Evolutionary conservation across 2,797 vertebrate genomes (phyloP), one percentile per base, ranked within the genome.

Genomic region (Yasuhikotakia modesta): DNA sequence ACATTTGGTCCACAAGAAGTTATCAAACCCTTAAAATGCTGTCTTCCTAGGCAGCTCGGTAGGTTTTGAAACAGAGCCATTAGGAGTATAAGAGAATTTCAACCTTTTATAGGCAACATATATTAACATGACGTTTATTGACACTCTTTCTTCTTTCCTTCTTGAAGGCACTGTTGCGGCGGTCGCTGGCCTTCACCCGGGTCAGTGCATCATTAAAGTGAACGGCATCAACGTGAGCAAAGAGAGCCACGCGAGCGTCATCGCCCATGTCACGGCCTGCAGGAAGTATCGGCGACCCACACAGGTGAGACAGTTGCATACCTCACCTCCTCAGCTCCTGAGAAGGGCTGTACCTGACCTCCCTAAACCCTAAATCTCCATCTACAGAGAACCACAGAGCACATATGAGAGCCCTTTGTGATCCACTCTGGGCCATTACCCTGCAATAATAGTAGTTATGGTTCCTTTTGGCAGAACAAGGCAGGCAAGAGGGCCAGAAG

Each of bases 181-280:
- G 79, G 90, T 91, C 0, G 95, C 97, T 0, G 97, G 97, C 8
- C 95, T 99, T 58, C 96, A 99, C 85, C 97, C 97, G 8, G 97
- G 97, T 70, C 97, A 99, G 81, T 99, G 97, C 87, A 99, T 99
- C 88, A 97, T 99, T 91, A 99, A 99, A 92, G 97, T 99, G 78
- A 99, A 99, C n/a, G 97, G 97, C 81, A 96, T 98, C 88, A 99
- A 99, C 13, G 96, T 99, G 80, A 98, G 96, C 92, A 99, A 99
- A 84, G 97, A 99, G 91, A 98, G 95, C 70, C 97, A 99, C 0
- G 96, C 96, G 78, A 97, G 97, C 68, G 97, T 99, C 77, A 98
- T 98, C 2, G 97, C 97, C 14, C 97, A 99, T 1, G 95, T 99
- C 73, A 98, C 96, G 0, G 97, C 97, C 0, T 99, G 97, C 91